These are phyloP conservation scores for Bergia puertoricense DNA, from an alignment of 92 coral and sea anemone genomes.

Conservation along the genomic window DNA sequence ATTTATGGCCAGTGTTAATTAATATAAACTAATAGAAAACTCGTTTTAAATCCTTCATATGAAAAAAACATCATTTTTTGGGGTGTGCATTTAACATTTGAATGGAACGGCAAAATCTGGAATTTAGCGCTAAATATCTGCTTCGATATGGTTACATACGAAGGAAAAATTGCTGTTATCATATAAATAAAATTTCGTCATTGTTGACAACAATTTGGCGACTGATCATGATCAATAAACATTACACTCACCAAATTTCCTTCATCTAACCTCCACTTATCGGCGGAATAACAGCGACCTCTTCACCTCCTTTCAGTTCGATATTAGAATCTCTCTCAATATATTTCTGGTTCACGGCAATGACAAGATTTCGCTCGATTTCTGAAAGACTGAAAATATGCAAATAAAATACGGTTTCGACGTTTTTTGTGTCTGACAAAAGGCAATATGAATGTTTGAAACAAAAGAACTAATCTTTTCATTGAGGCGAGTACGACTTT, in stretches of 20 bases:
- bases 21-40: background rate
- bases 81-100: background rate
- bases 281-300: slow-evolving; percentile 95
- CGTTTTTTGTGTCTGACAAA: background rate
- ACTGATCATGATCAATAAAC: background rate
- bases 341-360: slow-evolving; percentile 90
- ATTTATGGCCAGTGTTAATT: background rate
- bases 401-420: background rate
- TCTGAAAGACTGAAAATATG: slow-evolving; percentile 68
- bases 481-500: background rate
- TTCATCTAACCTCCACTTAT: slow-evolving; percentile 87
- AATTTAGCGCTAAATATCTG: background rate
- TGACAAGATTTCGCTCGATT: slow-evolving; percentile 72
- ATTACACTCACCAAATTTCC: slow-evolving; percentile 39
- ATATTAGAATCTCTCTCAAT: slow-evolving; percentile 64
- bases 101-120: background rate
- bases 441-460: background rate
- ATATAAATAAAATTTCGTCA: background rate
- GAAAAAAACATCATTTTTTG: background rate
- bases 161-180: background rate
- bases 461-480: slow-evolving; percentile 9
- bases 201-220: background rate
- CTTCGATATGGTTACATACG: background rate
- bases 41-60: background rate
- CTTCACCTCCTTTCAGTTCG: slow-evolving; percentile 71